These are phyloP conservation scores for Crepidodera aurea DNA, from an alignment of 2,888 invertebrate species.

Conservation along the genomic window DNA sequence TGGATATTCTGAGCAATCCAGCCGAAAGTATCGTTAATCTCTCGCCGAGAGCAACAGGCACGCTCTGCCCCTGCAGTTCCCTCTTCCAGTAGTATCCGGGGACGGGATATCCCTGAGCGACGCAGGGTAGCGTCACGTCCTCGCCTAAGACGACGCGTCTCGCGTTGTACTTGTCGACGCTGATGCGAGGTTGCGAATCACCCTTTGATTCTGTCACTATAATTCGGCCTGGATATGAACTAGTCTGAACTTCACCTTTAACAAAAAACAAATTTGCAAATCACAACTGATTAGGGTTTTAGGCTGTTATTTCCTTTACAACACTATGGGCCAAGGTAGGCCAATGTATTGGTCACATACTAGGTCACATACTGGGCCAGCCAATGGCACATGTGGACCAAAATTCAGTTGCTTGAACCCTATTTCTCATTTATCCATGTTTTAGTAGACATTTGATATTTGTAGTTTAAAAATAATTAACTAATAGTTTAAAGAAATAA, in stretches of 20 bases:
- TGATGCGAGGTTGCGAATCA: constrained; percentile 76
- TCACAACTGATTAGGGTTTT: too few species aligned
- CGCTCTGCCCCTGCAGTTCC: constrained; percentile 73
- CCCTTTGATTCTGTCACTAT: constrained; percentile 80
- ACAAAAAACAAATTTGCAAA: too few species aligned
- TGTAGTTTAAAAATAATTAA: too few species aligned
- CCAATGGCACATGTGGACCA: too few species aligned
- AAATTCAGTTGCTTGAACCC: too few species aligned
- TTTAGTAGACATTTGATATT: too few species aligned
- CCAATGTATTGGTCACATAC: too few species aligned
- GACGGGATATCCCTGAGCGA: constrained; percentile 82
- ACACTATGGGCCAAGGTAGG: too few species aligned
- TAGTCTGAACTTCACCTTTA: constrained; percentile 67
- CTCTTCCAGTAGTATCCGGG: constrained; percentile 84
- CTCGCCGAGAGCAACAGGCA: constrained; percentile 73
- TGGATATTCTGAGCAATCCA: constrained; percentile 73
- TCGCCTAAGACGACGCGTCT: constrained; percentile 75
- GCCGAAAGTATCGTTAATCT: constrained; percentile 68
- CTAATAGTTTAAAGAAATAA: too few species aligned
- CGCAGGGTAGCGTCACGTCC: constrained; percentile 79
- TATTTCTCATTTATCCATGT: too few species aligned
- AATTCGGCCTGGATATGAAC: constrained; percentile 70
- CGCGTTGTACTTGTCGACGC: constrained; percentile 74
- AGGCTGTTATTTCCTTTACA: too few species aligned
- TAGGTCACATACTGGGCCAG: too few species aligned